A percentile compares a stretch with the other conserved stretches of the same genome.
Evolutionary conservation across 2,113 vertebrate species (phyloP).

Genomic region (Pycnonotus jocosus): DNA sequence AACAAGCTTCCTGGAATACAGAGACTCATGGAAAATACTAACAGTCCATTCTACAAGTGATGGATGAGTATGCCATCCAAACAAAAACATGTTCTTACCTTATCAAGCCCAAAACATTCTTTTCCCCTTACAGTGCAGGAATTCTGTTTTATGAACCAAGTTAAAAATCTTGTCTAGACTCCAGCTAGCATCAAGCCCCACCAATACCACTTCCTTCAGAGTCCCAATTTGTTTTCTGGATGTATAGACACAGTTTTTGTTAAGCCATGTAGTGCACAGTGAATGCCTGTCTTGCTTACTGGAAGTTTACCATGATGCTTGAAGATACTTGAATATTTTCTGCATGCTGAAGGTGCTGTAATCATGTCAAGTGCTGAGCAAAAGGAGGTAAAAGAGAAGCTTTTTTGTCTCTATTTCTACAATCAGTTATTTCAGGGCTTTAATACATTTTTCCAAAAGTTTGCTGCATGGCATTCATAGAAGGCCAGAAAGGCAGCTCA

Average conservation of each 20-base stretch:
- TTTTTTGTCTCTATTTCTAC: neutral
- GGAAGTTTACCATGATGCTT: neutral
- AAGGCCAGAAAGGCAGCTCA: neutral
- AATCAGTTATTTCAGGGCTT: neutral
- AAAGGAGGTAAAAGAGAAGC: neutral
- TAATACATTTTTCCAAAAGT: neutral
- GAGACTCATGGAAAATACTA: neutral
- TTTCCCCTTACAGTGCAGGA: neutral
- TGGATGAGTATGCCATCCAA: neutral
- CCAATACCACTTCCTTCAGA: neutral
- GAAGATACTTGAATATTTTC: neutral
- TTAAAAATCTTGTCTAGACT: neutral
- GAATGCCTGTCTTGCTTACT: neutral
- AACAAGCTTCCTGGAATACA: neutral
- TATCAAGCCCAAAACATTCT: neutral
- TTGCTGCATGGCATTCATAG: neutral
- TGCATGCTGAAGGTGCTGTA: neutral
- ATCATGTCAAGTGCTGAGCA: neutral
- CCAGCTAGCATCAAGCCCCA: neutral
- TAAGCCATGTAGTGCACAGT: neutral
- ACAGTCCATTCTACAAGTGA: neutral
- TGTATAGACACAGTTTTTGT: neutral
- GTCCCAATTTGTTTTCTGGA: neutral
- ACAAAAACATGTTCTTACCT: neutral
- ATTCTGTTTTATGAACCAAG: neutral